Conservation (phyloP, 2,888 invertebrate genomes). For the Malthinus seriepunctatus region DNA sequence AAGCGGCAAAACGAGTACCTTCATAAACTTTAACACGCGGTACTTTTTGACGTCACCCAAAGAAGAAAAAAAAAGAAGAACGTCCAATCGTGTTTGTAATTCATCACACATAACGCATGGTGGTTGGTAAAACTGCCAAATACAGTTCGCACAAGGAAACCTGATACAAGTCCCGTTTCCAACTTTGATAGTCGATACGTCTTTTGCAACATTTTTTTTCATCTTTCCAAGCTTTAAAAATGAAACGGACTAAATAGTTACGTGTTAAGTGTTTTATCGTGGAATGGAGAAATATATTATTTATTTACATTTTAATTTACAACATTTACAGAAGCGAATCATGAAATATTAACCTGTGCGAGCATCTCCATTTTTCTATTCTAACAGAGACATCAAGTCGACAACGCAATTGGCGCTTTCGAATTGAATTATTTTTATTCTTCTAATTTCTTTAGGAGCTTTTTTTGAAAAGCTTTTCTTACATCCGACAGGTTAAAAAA, state of each 20-base stretch:
- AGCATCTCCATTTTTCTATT: slow-evolving; percentile 18
- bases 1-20: slow-evolving; percentile 34
- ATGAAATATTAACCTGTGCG: slow-evolving; percentile 24
- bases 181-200: slow-evolving; percentile 17
- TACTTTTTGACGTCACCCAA: slow-evolving; percentile 35
- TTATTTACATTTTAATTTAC: slow-evolving; percentile 31
- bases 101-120: slow-evolving; percentile 41
- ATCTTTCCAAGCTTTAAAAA: slow-evolving; percentile 4
- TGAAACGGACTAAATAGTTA: slow-evolving; percentile 10
- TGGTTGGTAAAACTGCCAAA: slow-evolving; percentile 40
- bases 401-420: slow-evolving; percentile 2
- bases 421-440: slow-evolving; percentile 7
- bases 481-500: too few species aligned
- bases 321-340: slow-evolving; percentile 24
- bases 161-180: slow-evolving; percentile 33
- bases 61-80: slow-evolving; percentile 12
- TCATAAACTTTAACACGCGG: slow-evolving; percentile 36
- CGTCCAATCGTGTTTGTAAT: slow-evolving; percentile 37
- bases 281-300: slow-evolving; percentile 22
- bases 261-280: slow-evolving; percentile 1
- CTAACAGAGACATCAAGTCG: slow-evolving; percentile 27
- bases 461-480: too few species aligned
- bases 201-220: background rate
- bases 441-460: too few species aligned
- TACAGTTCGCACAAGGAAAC: slow-evolving; percentile 39